These are phyloP conservation scores for Sinelater perroti DNA, from an alignment of 2,888 invertebrate species.

Conservation along the genomic window DNA sequence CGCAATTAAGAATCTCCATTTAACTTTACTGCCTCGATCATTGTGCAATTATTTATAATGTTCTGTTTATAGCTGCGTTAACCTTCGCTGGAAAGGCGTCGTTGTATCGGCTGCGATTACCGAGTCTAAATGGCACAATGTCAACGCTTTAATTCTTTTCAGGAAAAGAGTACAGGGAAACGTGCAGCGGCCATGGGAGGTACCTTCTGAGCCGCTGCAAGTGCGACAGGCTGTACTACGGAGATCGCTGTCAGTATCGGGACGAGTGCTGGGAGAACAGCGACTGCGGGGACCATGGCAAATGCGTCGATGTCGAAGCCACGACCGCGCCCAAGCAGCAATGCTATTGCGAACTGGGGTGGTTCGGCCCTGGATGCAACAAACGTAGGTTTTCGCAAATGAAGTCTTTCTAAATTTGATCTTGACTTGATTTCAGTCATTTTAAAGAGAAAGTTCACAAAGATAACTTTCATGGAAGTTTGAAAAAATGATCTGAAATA, in stretches of 20 bases:
- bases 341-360: slow-evolving; percentile 91
- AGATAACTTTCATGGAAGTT: too few relatives aligned
- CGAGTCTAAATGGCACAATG: too few relatives aligned
- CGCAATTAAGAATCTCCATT: too few relatives aligned
- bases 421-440: not conserved
- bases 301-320: slow-evolving; percentile 82
- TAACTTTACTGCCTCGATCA: too few relatives aligned
- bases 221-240: slow-evolving; percentile 83
- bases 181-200: slow-evolving; percentile 86
- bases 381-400: slow-evolving; percentile 70
- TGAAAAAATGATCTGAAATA: slow-evolving; percentile 1
- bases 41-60: too few relatives aligned
- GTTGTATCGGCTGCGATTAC: too few relatives aligned
- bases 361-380: slow-evolving; percentile 85
- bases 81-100: too few relatives aligned
- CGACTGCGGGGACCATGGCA: slow-evolving; percentile 88
- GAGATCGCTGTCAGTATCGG: slow-evolving; percentile 83
- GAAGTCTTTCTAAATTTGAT: not conserved
- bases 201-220: slow-evolving; percentile 80
- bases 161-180: slow-evolving; percentile 82
- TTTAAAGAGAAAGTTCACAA: too few relatives aligned
- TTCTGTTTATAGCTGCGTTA: too few relatives aligned
- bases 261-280: slow-evolving; percentile 87
- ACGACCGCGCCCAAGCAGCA: slow-evolving; percentile 83
- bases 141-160: slow-evolving; percentile 42